Percentiles rank a stretch among this genome's conserved stretches.
phyloP scores from a whole-genome alignment of 2,797 vertebrate genomes.

The Darevskia nairensis region DNA sequence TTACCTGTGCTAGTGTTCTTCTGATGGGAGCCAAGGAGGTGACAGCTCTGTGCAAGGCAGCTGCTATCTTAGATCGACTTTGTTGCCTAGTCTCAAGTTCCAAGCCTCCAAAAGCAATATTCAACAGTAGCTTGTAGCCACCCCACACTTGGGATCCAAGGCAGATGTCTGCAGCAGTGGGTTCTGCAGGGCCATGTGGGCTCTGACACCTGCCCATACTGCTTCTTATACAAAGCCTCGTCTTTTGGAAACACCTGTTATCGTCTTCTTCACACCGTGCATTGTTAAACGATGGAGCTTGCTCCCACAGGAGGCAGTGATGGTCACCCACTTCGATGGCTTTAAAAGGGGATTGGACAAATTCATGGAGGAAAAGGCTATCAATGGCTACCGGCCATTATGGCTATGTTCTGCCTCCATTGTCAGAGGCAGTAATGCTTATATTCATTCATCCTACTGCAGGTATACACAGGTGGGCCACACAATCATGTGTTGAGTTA shows the following conservation, averaged over 20 bases:
- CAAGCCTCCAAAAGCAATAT: not conserved
- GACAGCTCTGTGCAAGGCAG: not conserved
- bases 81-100: not conserved
- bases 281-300: too few species aligned
- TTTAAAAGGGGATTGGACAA: too few species aligned
- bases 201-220: not conserved
- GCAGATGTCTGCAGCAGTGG: not conserved
- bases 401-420: too few species aligned
- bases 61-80: not conserved
- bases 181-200: too few species aligned
- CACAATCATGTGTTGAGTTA: not conserved
- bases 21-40: not conserved
- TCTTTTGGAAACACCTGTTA: slow-evolving; percentile 54
- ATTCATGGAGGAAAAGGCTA: too few species aligned
- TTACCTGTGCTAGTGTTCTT: not conserved
- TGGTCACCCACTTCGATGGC: too few species aligned
- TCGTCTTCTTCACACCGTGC: too few species aligned
- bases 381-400: too few species aligned
- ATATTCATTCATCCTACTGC: too few species aligned
- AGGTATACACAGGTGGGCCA: not conserved
- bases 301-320: too few species aligned
- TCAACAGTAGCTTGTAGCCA: not conserved
- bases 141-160: too few species aligned
- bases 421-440: too few species aligned
- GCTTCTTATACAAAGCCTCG: slow-evolving; percentile 26